Conservation (phyloP, 2,797 vertebrate species). For the Cottoperca gobio region DNA sequence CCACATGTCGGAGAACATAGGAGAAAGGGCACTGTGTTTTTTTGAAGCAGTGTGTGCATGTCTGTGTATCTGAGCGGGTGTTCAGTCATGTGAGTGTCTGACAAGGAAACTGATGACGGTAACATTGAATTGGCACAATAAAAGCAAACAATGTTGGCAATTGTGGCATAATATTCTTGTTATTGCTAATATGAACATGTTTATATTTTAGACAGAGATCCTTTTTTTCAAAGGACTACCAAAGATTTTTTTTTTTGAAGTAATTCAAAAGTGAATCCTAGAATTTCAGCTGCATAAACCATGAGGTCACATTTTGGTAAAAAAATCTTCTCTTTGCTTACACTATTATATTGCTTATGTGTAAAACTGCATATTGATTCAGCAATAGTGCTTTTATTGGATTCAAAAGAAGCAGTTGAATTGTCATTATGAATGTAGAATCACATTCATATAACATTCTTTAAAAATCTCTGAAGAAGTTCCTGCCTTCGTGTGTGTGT, state of each 20-base stretch:
- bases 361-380: background rate
- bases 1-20: slow-evolving; percentile 47
- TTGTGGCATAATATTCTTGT: background rate
- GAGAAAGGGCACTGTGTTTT: slow-evolving; percentile 46
- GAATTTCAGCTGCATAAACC: slow-evolving; percentile 18
- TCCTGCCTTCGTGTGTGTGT: slow-evolving; percentile 1
- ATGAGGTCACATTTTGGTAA: slow-evolving; percentile 1
- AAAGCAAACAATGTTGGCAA: background rate
- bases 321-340: background rate
- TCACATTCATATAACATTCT: background rate
- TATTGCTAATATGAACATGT: background rate
- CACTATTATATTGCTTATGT: background rate
- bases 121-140: background rate
- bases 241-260: background rate
- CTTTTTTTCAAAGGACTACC: background rate
- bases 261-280: slow-evolving; percentile 24
- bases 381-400: background rate
- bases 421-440: background rate
- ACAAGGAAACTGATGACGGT: slow-evolving; percentile 28
- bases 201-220: background rate
- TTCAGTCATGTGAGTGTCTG: slow-evolving; percentile 41
- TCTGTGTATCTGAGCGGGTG: slow-evolving; percentile 18
- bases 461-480: slow-evolving; percentile 24
- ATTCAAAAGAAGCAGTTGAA: slow-evolving; percentile 1
- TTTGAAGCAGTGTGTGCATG: slow-evolving; percentile 35